These are phyloP conservation scores for Leuciscus idus DNA, from an alignment of 2,113 vertebrate genomes.

Conservation along the genomic window DNA sequence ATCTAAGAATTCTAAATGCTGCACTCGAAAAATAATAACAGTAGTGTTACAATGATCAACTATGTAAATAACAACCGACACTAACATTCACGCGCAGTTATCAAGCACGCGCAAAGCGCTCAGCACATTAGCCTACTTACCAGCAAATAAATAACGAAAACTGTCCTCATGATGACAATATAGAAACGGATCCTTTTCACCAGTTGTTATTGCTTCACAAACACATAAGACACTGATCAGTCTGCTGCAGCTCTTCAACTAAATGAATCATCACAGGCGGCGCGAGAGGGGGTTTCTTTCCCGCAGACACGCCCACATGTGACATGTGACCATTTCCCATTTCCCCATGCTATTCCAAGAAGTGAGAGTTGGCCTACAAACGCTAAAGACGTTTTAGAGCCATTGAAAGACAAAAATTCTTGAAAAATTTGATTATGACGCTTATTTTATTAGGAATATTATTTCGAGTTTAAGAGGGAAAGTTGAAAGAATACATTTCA, in stretches of 20 bases:
- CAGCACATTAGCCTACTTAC: constrained; percentile 3
- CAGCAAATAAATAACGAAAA: background rate
- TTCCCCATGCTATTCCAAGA: background rate
- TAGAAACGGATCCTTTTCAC: background rate
- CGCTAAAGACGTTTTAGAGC: background rate
- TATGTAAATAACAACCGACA: background rate
- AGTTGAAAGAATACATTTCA: no score
- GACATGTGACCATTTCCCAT: constrained; percentile 15
- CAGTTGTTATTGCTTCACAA: background rate
- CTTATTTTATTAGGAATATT: background rate
- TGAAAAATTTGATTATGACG: background rate
- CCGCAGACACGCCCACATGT: background rate
- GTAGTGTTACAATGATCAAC: background rate
- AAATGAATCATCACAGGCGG: background rate
- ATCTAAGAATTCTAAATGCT: background rate
- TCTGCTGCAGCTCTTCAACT: background rate
- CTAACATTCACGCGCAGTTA: background rate
- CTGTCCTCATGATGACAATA: background rate
- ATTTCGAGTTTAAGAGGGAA: background rate
- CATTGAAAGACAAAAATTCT: background rate
- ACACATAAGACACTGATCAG: background rate
- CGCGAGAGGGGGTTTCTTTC: background rate
- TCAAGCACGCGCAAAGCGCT: background rate
- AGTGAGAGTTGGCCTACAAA: background rate
- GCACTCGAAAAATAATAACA: background rate